phyloP scores from a whole-genome alignment of 2,797 vertebrate species.

The Pangasius djambal region DNA sequence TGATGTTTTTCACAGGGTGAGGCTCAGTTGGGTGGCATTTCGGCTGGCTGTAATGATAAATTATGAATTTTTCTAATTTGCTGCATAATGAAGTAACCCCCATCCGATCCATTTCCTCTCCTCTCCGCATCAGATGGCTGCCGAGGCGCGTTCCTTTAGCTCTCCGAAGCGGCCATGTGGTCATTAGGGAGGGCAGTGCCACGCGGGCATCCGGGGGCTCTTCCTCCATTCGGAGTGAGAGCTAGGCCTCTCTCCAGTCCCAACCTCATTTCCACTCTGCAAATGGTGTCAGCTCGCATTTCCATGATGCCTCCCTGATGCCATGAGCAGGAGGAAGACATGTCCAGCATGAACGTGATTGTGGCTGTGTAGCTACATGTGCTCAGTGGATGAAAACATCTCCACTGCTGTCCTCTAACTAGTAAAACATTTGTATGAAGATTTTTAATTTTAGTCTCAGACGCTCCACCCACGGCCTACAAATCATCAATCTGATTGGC shows the following conservation, averaged over 20 bases:
- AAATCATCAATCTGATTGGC: neutral
- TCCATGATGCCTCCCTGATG: slow-evolving; percentile 55
- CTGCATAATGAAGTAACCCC: slow-evolving; percentile 97
- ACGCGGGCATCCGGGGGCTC: slow-evolving; percentile 65
- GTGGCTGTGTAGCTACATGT: slow-evolving; percentile 3
- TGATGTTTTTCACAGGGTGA: slow-evolving; percentile 93
- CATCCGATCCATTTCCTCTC: slow-evolving; percentile 81
- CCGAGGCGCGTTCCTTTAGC: slow-evolving; percentile 53
- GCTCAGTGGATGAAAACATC: slow-evolving; percentile 52
- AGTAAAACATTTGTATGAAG: slow-evolving; percentile 58
- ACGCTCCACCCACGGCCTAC: neutral
- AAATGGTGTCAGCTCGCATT: slow-evolving; percentile 62
- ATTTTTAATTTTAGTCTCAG: neutral
- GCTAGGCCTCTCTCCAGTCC: slow-evolving; percentile 29
- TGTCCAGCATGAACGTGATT: slow-evolving; percentile 46
- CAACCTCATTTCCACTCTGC: slow-evolving; percentile 57
- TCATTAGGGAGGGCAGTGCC: slow-evolving; percentile 75
- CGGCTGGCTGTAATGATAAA: slow-evolving; percentile 98
- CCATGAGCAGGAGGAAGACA: slow-evolving; percentile 25
- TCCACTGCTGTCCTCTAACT: slow-evolving; percentile 65
- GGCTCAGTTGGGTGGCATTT: slow-evolving; percentile 99
- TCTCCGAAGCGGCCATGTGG: slow-evolving; percentile 69
- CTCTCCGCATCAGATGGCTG: slow-evolving; percentile 62
- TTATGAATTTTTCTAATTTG: slow-evolving; percentile 98
- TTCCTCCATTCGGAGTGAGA: slow-evolving; percentile 6